Percentiles rank a stretch among this genome's conserved stretches.
These are phyloP conservation scores for Barbus barbus DNA, from an alignment of 2,113 vertebrate species.

Conservation along the genomic window DNA sequence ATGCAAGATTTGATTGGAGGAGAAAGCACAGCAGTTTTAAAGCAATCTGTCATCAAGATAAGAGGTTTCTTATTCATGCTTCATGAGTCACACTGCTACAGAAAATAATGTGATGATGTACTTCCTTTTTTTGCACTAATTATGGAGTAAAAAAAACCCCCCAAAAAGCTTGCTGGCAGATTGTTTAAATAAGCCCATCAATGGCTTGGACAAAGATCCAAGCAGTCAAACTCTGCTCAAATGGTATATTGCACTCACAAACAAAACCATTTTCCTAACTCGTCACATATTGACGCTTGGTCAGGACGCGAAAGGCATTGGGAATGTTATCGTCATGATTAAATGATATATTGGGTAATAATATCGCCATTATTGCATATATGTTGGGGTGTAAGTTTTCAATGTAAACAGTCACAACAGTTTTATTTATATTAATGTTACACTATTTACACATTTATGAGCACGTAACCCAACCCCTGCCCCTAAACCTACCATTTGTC, in stretches of 20 bases:
- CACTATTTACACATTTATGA: too few relatives aligned
- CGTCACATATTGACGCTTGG: too few relatives aligned
- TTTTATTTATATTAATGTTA: too few relatives aligned
- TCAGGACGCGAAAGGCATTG: too few relatives aligned
- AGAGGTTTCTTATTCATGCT: slow-evolving; percentile 44
- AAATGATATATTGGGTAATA: too few relatives aligned
- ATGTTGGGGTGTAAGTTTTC: too few relatives aligned
- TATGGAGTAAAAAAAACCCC: background rate
- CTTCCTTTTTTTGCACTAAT: background rate
- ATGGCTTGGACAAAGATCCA: background rate
- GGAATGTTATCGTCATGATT: too few relatives aligned
- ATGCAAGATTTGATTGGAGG: slow-evolving; percentile 50
- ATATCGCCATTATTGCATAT: too few relatives aligned
- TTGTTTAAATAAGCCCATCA: background rate
- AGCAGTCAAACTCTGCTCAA: background rate
- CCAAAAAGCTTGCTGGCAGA: background rate
- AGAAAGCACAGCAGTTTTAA: slow-evolving; percentile 49
- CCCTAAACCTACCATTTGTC: too few relatives aligned
- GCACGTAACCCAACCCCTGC: too few relatives aligned
- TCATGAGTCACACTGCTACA: slow-evolving; percentile 8
- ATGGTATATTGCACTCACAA: background rate
- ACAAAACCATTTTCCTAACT: too few relatives aligned
- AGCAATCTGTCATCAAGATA: slow-evolving; percentile 50
- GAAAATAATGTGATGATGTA: slow-evolving; percentile 2
- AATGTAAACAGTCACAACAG: too few relatives aligned